Percentiles rank a stretch among this genome's conserved stretches.
phyloP scores from a whole-genome alignment of 2,113 vertebrate species.

The Phoenicopterus ruber region DNA sequence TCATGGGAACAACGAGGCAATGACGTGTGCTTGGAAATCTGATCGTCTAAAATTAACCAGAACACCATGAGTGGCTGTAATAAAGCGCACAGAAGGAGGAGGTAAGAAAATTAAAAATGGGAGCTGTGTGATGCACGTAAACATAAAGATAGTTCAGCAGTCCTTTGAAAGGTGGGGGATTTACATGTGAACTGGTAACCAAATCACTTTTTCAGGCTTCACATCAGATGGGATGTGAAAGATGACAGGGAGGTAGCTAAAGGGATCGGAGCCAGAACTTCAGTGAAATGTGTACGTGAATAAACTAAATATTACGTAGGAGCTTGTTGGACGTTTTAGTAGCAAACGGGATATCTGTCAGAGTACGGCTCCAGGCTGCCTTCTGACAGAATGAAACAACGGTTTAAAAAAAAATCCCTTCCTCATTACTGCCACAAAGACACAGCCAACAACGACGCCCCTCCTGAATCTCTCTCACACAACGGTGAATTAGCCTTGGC shows the following conservation, averaged over 20 bases:
- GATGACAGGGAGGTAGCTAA: not conserved
- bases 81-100: not conserved
- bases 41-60: not conserved
- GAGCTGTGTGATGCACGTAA: not conserved
- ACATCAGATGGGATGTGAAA: not conserved
- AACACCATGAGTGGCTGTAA: not conserved
- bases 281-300: not conserved
- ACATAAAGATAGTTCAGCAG: not conserved
- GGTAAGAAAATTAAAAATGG: not conserved
- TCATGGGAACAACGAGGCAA: not conserved
- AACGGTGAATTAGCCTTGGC: not conserved
- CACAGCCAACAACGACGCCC: not conserved
- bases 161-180: not conserved
- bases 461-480: not conserved
- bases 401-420: not conserved
- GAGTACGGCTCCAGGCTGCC: not conserved
- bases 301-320: not conserved
- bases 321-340: not conserved
- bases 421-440: fast-evolving
- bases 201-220: not conserved
- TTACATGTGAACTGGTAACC: not conserved
- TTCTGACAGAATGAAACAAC: not conserved
- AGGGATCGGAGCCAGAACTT: not conserved
- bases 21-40: not conserved
- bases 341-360: not conserved